These are phyloP conservation scores for Pyrrhosoma nymphula DNA, from an alignment of 2,888 invertebrate species.

Conservation along the genomic window DNA sequence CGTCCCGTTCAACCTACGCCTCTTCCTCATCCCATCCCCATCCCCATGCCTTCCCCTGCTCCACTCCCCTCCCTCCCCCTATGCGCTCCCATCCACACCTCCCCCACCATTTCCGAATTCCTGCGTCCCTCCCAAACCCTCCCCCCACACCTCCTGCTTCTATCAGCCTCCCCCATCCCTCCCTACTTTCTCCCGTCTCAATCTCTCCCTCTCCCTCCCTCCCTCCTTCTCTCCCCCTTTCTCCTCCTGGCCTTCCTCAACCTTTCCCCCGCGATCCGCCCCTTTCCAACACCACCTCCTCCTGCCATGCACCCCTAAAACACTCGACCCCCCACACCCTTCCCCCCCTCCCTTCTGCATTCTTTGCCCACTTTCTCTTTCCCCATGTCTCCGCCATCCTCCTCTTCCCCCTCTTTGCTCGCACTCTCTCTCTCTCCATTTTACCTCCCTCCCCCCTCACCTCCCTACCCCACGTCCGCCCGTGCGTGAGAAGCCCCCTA, in stretches of 20 bases:
- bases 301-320: background rate
- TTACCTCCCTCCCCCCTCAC: background rate
- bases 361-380: background rate
- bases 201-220: background rate
- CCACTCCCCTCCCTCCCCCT: background rate
- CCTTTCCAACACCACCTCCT: background rate
- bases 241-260: conserved; percentile 22
- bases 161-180: background rate
- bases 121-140: background rate
- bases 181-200: background rate
- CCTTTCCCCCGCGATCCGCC: background rate
- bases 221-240: background rate
- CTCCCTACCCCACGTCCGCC: background rate
- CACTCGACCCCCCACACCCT: background rate
- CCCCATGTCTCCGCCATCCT: background rate
- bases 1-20: background rate
- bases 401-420: background rate
- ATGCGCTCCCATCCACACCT: background rate
- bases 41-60: no score
- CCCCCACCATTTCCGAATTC: conserved; percentile 5
- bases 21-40: conserved; percentile 1
- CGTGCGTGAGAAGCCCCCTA: background rate
- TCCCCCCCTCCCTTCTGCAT: background rate
- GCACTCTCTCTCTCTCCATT: background rate
- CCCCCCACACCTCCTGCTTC: background rate